Conservation (phyloP, 2,888 invertebrate genomes). For the Hoplodrina blanda region DNA sequence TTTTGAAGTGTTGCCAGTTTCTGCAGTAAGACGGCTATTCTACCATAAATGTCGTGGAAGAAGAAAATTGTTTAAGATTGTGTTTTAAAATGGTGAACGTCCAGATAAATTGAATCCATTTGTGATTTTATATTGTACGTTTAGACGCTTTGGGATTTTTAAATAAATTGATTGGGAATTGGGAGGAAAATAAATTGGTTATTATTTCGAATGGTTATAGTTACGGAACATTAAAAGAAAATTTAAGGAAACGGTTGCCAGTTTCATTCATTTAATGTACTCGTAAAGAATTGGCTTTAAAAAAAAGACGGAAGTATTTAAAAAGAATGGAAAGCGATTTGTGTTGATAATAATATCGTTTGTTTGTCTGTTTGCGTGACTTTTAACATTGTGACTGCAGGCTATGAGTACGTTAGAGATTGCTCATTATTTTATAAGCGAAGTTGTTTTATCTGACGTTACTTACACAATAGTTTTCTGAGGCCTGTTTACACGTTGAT, state of each 20-base stretch:
- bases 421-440: conserved; percentile 54
- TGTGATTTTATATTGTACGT: neutral
- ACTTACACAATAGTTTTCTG: neutral
- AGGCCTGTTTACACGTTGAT: conserved; percentile 5
- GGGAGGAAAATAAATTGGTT: neutral
- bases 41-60: conserved; percentile 14
- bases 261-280: neutral
- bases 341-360: conserved; percentile 21
- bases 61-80: conserved; percentile 8
- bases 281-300: conserved; percentile 17
- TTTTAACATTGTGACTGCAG: neutral
- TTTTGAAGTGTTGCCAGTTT: conserved; percentile 34
- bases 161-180: neutral
- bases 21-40: neutral
- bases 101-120: neutral
- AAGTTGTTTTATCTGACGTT: conserved; percentile 51
- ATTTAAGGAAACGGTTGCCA: neutral
- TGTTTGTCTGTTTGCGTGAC: conserved; percentile 10
- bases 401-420: conserved; percentile 23
- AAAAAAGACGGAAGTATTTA: neutral
- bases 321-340: neutral
- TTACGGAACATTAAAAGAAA: neutral
- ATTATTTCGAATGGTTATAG: neutral
- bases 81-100: conserved; percentile 2
- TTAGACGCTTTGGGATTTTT: conserved; percentile 5